Conservation (phyloP, 2,888 invertebrate species). For the Hydroisotoma schaefferi region DNA sequence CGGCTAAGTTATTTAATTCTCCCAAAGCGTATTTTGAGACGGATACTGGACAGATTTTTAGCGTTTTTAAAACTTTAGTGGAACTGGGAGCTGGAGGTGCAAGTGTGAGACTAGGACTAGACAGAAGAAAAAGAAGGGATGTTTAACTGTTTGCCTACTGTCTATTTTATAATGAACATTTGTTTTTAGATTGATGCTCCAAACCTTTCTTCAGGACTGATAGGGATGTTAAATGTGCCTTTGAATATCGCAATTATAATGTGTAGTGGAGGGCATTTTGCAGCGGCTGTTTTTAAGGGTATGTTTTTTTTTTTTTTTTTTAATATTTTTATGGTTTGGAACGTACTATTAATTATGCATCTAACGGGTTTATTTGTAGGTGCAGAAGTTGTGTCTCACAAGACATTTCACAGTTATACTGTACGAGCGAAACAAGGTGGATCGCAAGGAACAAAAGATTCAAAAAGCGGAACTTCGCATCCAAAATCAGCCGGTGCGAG, state of each 20-base stretch:
- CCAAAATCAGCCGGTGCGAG: constrained; percentile 78
- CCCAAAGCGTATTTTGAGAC: constrained; percentile 74
- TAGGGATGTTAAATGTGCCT: constrained; percentile 51
- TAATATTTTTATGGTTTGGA: background rate
- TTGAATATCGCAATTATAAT: constrained; percentile 68
- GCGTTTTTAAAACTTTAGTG: constrained; percentile 66
- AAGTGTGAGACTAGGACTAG: no score
- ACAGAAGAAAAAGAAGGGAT: no score
- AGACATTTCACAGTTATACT: constrained; percentile 81
- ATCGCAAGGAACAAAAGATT: constrained; percentile 66
- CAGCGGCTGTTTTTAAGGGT: constrained; percentile 66
- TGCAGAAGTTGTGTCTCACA: constrained; percentile 57
- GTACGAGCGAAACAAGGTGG: constrained; percentile 79
- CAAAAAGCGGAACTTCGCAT: constrained; percentile 59
- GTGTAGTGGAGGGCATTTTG: constrained; percentile 81
- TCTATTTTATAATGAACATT: constrained; percentile 12
- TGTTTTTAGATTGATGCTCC: constrained; percentile 5
- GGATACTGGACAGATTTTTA: constrained; percentile 64
- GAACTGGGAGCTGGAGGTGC: no score
- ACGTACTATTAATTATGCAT: constrained; percentile 3
- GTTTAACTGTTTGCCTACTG: constrained; percentile 18
- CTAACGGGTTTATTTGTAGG: background rate
- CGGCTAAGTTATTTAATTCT: constrained; percentile 20
- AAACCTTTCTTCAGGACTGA: constrained; percentile 48
- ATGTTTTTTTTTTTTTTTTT: constrained; percentile 15